Evolutionary conservation across 2,888 invertebrate species (phyloP).

Genomic region (Perithous albicinctus): DNA sequence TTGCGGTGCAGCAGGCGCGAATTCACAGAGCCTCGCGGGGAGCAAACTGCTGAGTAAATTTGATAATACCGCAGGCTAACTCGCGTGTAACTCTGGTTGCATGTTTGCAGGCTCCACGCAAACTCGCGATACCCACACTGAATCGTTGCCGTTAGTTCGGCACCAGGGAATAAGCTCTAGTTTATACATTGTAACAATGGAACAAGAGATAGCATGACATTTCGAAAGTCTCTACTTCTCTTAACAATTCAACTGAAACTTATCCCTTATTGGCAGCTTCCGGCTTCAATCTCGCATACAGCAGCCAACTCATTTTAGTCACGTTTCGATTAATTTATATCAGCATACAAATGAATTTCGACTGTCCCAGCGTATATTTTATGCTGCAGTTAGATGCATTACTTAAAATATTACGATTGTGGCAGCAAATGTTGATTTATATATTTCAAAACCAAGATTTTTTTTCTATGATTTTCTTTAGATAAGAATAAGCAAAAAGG

Average conservation of each 20-base stretch:
- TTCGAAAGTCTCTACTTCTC: neutral
- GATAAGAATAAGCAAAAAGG: too few relatives aligned
- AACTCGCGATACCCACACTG: neutral
- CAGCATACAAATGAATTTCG: too few relatives aligned
- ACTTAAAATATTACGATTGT: too few relatives aligned
- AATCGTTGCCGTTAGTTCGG: neutral
- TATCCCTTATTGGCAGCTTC: too few relatives aligned
- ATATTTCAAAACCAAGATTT: too few relatives aligned
- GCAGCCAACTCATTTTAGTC: too few relatives aligned
- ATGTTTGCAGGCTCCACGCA: constrained; percentile 19
- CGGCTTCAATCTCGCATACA: too few relatives aligned
- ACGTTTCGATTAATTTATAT: too few relatives aligned
- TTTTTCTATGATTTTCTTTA: too few relatives aligned
- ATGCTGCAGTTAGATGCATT: too few relatives aligned
- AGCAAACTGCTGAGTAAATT: constrained; percentile 25
- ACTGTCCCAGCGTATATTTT: too few relatives aligned
- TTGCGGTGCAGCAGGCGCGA: constrained; percentile 52
- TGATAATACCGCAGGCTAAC: constrained; percentile 28
- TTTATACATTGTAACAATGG: neutral
- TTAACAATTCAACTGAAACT: neutral
- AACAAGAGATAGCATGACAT: neutral
- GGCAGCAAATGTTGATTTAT: too few relatives aligned
- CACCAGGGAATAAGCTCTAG: neutral
- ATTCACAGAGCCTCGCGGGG: constrained; percentile 6
- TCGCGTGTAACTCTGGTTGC: constrained; percentile 26